Conservation (phyloP, 2,113 vertebrate genomes). For the Anoplopoma fimbria region DNA sequence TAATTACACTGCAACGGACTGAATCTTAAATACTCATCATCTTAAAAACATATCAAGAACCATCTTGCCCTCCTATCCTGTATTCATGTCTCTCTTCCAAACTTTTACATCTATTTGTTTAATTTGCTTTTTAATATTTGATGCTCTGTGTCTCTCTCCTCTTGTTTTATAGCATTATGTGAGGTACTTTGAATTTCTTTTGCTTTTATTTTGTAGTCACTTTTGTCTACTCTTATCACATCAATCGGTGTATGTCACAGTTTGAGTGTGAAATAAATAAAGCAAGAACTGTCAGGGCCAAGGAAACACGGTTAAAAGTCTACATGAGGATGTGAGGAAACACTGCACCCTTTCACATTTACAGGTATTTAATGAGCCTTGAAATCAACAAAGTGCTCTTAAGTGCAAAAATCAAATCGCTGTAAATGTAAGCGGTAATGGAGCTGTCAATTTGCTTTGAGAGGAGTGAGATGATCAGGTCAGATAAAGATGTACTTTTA, state of each 20-base stretch:
- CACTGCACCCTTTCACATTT: constrained; percentile 13
- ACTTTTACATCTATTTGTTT: neutral
- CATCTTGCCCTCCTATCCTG: neutral
- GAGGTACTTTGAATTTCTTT: neutral
- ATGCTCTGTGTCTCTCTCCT: neutral
- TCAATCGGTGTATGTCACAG: neutral
- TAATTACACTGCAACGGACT: neutral
- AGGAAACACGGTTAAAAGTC: constrained; percentile 5
- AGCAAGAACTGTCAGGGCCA: constrained; percentile 17
- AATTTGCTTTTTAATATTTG: neutral
- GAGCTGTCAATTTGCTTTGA: constrained; percentile 23
- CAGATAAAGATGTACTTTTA: neutral
- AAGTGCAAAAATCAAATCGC: constrained; percentile 41
- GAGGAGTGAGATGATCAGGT: constrained; percentile 6
- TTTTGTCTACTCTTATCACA: neutral
- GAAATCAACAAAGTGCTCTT: constrained; percentile 56
- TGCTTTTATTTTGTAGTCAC: neutral
- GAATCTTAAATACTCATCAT: neutral
- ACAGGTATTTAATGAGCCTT: constrained; percentile 43
- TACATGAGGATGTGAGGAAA: constrained; percentile 6
- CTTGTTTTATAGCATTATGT: neutral
- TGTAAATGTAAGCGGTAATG: constrained; percentile 40
- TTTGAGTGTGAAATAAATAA: constrained; percentile 10
- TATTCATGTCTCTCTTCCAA: neutral
- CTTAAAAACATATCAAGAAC: neutral